A percentile compares a stretch with the other conserved stretches of the same genome.
Conservation (phyloP, 2,888 invertebrate species). For the Cephus rjabovi region DNA sequence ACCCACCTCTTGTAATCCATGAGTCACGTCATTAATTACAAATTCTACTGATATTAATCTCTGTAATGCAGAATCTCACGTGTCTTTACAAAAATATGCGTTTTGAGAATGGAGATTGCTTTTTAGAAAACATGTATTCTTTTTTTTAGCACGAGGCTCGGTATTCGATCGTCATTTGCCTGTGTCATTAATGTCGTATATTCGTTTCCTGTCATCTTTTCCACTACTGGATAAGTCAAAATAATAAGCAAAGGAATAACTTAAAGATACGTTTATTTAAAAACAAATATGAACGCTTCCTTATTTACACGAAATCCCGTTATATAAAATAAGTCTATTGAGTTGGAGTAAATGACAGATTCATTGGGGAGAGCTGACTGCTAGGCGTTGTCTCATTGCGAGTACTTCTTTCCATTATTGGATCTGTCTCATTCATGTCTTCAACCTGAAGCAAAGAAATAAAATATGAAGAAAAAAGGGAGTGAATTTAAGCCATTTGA, state of each 20-base stretch:
- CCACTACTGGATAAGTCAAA: neutral
- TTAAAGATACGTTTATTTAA: conserved; percentile 1
- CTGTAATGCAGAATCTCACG: neutral
- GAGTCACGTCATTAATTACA: conserved; percentile 2
- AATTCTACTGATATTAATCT: neutral
- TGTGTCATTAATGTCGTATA: neutral
- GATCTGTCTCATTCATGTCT: conserved; percentile 63
- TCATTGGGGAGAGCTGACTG: conserved; percentile 61
- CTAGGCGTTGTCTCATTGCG: conserved; percentile 47
- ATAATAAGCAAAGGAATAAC: neutral
- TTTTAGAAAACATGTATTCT: neutral
- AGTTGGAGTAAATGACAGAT: conserved; percentile 60
- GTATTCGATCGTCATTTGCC: neutral
- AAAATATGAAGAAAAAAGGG: neutral
- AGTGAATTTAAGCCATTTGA: neutral
- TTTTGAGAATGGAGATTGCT: neutral
- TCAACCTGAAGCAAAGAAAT: conserved; percentile 45
- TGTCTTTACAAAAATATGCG: neutral
- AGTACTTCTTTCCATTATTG: conserved; percentile 46
- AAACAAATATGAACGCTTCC: neutral
- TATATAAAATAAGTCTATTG: conserved; percentile 32
- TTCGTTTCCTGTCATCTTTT: neutral
- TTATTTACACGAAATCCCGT: conserved; percentile 2
- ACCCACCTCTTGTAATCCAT: conserved; percentile 25
- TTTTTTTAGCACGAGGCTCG: neutral